These are phyloP conservation scores for Melipona quadrifasciata DNA, from an alignment of 1,140 invertebrate species.

Conservation along the genomic window DNA sequence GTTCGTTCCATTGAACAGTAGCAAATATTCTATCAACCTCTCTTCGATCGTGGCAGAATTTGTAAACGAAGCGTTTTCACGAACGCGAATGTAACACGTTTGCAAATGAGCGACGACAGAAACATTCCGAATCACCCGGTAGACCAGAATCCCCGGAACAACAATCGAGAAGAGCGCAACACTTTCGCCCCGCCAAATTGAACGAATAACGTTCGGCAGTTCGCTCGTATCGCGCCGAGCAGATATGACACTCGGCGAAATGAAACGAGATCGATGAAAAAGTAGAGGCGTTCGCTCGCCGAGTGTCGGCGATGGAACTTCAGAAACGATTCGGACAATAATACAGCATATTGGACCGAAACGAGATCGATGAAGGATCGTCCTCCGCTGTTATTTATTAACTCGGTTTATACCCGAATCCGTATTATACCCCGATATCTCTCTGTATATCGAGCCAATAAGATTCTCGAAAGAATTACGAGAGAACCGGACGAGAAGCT, in stretches of 20 bases:
- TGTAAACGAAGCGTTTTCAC: too few relatives aligned
- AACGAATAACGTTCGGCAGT: not conserved
- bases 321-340: not conserved
- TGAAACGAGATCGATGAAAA: not conserved
- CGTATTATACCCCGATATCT: conserved; percentile 4
- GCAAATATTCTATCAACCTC: too few relatives aligned
- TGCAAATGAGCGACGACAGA: not conserved
- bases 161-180: not conserved
- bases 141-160: not conserved
- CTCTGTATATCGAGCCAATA: conserved; percentile 19
- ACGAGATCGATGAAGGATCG: conserved; percentile 18
- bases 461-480: conserved; percentile 3
- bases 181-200: not conserved
- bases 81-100: too few relatives aligned
- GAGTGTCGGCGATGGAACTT: not conserved
- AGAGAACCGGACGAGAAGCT: not conserved
- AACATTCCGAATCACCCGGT: not conserved
- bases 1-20: too few relatives aligned
- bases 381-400: conserved; percentile 25
- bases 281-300: not conserved
- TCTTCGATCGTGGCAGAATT: too few relatives aligned
- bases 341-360: not conserved
- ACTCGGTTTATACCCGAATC: conserved; percentile 23
- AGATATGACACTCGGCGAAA: not conserved
- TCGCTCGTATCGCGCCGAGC: not conserved